These are phyloP conservation scores for Exephanes ischioxanthus DNA, from an alignment of 2,888 invertebrate species.

Conservation along the genomic window DNA sequence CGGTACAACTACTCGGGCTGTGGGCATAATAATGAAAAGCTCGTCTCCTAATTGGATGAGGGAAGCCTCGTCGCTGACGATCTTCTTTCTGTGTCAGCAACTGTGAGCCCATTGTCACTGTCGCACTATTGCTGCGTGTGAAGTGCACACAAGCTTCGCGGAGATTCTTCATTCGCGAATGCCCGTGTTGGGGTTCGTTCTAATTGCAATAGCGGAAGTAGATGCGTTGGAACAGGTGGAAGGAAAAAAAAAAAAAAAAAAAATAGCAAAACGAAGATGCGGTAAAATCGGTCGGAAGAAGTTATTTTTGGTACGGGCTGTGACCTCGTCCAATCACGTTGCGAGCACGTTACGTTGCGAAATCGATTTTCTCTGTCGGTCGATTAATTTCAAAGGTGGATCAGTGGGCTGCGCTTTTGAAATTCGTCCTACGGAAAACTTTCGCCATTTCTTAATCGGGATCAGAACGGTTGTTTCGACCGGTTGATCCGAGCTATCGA, in stretches of 20 bases:
- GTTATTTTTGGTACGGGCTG: conserved; percentile 70
- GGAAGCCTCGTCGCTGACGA: conserved; percentile 79
- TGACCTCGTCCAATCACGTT: conserved; percentile 71
- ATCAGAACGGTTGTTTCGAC: background rate
- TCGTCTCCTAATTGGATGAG: conserved; percentile 81
- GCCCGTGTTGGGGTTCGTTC: background rate
- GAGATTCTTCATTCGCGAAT: conserved; percentile 14
- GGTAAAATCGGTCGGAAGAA: background rate
- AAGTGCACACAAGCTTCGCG: conserved; percentile 26
- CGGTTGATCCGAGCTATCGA: background rate
- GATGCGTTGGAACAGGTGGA: background rate
- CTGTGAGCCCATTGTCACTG: conserved; percentile 61
- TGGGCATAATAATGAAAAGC: conserved; percentile 75
- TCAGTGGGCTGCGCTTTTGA: background rate
- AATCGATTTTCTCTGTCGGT: conserved; percentile 76
- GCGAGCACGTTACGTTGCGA: conserved; percentile 76
- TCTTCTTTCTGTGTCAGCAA: conserved; percentile 80
- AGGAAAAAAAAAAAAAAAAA: background rate
- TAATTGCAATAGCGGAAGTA: conserved; percentile 8
- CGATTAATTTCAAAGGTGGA: conserved; percentile 48
- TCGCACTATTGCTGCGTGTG: conserved; percentile 38
- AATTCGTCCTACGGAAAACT: conserved; percentile 6
- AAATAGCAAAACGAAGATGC: background rate
- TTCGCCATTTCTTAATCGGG: conserved; percentile 19
- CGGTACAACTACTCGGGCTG: conserved; percentile 44